Evolutionary conservation across 2,113 vertebrate genomes (phyloP), one percentile per base, ranked within the genome.

Genomic region (Donacobius atricapilla): DNA sequence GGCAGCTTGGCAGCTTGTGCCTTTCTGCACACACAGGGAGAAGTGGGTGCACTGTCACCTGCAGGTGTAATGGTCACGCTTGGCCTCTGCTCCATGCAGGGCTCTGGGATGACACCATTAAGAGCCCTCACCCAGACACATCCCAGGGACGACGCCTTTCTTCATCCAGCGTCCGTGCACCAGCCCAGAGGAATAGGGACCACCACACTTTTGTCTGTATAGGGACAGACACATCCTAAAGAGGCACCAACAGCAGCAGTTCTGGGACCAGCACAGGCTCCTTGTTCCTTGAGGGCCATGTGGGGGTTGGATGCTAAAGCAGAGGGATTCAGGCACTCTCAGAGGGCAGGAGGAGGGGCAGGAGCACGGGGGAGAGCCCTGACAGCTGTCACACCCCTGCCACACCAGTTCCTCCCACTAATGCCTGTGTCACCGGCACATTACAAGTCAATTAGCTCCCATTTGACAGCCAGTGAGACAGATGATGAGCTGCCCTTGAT

Each of bases 401-500:
- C 80, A 60, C 60, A 53, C 56, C 76, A 8, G 33, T 54, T 76
- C 88, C 87, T 89, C 87, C 93, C 88, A 66, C 61, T 66, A 47
- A 66, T 3, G 37, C 58, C 88, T 54, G 35, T 71, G 71, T 64
- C 87, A 71, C 69, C 33, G 3, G 5, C 3, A 20, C 33, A 30
- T 81, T 94, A 85, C 69, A 15, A 69, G 82, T 85, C 89, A 89
- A 91, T 96, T 93, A 96, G 50, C 61, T 94, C 69, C 75, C 47
- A 7, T 87, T 47, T 92, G 90, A 93, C 91, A 93, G 82, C 57
- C 92, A 91, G 45, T 4, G 9, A 96, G 70, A 90, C 73, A 89
- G 83, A 88, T 89, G 93, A 94, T 60, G 94, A 83, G 63, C 80
- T 96, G 86, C 89, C 89, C 89, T 94, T 86, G 79, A 91, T 94